A percentile compares a stretch with the other conserved stretches of the same genome.
These are phyloP conservation scores for Diachasmimorpha longicaudata DNA, from an alignment of 1,140 invertebrate genomes.

Conservation along the genomic window DNA sequence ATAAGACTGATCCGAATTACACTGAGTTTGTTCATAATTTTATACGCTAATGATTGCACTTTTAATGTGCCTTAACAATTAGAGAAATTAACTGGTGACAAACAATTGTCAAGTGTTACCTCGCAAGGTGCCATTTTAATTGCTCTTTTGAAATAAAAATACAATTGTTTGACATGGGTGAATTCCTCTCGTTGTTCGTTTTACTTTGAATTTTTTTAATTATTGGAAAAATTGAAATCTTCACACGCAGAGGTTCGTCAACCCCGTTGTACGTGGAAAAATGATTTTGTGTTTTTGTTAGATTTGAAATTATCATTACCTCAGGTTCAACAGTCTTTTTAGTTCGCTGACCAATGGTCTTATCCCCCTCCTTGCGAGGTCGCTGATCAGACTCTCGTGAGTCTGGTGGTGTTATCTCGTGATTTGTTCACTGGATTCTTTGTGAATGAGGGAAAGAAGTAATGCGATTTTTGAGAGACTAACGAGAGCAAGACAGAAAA, in stretches of 20 bases:
- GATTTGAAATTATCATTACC: conserved; percentile 19
- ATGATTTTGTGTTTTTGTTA: background rate
- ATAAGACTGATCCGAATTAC: conserved; percentile 18
- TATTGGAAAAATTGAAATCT: background rate
- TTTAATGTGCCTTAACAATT: background rate
- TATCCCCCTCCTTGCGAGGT: conserved; percentile 7
- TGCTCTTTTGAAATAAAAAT: too few relatives aligned
- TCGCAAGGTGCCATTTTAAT: too few relatives aligned
- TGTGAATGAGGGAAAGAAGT: background rate
- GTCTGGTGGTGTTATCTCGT: conserved; percentile 1
- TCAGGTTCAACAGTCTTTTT: conserved; percentile 30
- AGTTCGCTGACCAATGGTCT: conserved; percentile 25
- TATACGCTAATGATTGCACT: background rate
- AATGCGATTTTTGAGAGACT: background rate
- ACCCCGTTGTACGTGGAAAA: background rate
- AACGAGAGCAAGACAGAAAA: background rate
- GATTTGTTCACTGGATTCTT: background rate
- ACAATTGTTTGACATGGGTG: too few relatives aligned
- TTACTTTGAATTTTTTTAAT: background rate
- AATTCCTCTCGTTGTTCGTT: too few relatives aligned
- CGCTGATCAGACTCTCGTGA: conserved; percentile 2
- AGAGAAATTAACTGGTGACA: background rate
- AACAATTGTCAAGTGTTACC: too few relatives aligned
- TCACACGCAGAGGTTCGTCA: background rate
- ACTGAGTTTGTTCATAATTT: background rate